Base-by-base conservation (phyloP, 2,113 vertebrate species). In the Zosterops japonicus region DNA sequence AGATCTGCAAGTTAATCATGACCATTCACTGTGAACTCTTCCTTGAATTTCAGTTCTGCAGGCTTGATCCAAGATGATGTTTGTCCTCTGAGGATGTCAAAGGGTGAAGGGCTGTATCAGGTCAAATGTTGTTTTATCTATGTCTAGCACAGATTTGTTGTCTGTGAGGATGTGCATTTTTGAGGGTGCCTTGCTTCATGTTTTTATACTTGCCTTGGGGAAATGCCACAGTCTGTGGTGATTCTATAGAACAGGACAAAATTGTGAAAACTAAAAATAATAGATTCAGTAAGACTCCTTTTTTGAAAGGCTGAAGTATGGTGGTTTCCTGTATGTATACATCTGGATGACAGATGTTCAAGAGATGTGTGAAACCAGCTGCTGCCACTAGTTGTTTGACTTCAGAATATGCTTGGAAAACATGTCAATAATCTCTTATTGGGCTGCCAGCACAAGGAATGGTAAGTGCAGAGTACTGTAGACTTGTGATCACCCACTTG, bases 221-320 rank as follows among this genome's bases (percentile, higher is more conserved):
- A 72, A 83, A 59, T 68, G 14, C 10, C 7, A 5, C 14, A 61
- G 7, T 36, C 36, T 63, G 7, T 24, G 13, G 35, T 20, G 31
- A n/a, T 6, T 55, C 11, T 74, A 16, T 36, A 42, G 60, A 79
- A 49, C 5, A 35, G 39, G 25, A 36, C 46, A n/a, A 70, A 81
- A 67, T 2, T 0, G 5, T 42, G n/a, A 5, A 13, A 35, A 42
- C 29, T 7, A 2, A 16, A 24, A 21, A 19, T 10, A 49, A 4
- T 5, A 44, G 50, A 2, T 50, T 28, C 23, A 33, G 10, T 9
- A 13, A 70, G n/a, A 2, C 9, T 49, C 17, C 24, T 3, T 22
- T 36, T 83, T 49, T 24, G 36, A 7, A 46, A 67, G 15, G 25
- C 22, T 14, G 2, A 63, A 39, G 3, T 22, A 2, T 23, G 27